These are phyloP conservation scores for Psammodynastes pulverulentus DNA, from an alignment of 2,113 vertebrate genomes.

Conservation along the genomic window DNA sequence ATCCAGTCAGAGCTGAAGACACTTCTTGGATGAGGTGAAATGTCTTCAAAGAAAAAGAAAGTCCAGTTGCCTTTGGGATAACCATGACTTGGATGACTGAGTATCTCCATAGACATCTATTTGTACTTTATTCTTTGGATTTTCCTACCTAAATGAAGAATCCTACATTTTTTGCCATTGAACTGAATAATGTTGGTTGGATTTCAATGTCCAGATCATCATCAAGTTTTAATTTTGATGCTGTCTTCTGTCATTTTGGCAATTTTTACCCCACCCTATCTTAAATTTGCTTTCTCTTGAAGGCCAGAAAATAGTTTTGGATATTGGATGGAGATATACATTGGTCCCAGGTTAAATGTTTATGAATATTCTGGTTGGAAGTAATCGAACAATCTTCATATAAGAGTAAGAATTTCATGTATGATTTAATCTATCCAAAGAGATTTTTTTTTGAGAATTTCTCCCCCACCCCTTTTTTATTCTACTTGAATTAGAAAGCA, in stretches of 20 bases:
- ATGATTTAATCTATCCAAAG: background rate
- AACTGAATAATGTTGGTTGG: background rate
- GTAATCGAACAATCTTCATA: background rate
- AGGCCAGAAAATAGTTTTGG: background rate
- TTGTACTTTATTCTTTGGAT: background rate
- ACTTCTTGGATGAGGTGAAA: too few relatives aligned
- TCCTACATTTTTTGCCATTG: background rate
- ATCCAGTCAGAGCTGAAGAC: too few relatives aligned
- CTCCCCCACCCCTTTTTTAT: background rate
- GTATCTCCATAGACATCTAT: too few relatives aligned
- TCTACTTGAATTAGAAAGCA: background rate
- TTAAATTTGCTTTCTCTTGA: background rate
- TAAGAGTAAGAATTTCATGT: background rate
- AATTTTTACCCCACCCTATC: background rate
- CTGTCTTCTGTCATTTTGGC: background rate
- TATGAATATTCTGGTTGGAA: background rate
- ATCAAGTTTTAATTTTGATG: background rate
- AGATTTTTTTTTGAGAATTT: background rate
- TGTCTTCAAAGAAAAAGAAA: too few relatives aligned
- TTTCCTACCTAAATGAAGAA: background rate
- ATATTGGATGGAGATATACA: background rate
- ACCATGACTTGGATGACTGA: too few relatives aligned
- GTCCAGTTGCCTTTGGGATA: too few relatives aligned
- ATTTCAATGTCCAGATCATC: background rate
- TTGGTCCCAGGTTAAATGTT: background rate